phyloP scores from a whole-genome alignment of 2,113 vertebrate species.

The Stegostoma tigrinum region DNA sequence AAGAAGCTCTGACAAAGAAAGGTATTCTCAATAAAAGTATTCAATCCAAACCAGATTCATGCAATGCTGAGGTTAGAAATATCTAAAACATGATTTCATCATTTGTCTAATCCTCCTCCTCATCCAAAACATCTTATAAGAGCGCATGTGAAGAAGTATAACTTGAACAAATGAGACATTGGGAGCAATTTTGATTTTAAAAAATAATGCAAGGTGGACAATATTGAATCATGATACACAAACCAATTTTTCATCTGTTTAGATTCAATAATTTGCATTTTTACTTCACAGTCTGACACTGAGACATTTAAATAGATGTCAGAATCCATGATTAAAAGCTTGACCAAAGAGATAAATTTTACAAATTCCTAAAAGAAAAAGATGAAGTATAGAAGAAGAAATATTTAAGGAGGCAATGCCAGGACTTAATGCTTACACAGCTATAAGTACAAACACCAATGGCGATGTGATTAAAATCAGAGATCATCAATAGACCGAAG shows the following conservation, averaged over 20 bases:
- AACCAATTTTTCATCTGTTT: background rate
- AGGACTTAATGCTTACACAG: too few species aligned
- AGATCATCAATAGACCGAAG: too few species aligned
- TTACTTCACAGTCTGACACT: background rate
- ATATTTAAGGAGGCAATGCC: too few species aligned
- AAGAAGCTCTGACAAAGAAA: background rate
- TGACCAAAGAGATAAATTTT: background rate
- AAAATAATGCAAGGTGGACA: background rate
- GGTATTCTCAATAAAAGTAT: background rate
- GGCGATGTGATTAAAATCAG: too few species aligned
- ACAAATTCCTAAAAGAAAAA: background rate
- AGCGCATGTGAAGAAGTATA: background rate
- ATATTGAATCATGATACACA: background rate
- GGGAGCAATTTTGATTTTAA: background rate
- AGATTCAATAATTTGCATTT: background rate
- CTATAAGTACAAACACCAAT: too few species aligned
- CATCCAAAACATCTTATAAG: background rate
- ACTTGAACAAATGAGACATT: background rate
- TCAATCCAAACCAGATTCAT: background rate
- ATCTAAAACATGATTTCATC: background rate
- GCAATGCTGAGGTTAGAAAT: background rate
- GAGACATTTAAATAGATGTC: background rate
- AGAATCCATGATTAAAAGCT: background rate
- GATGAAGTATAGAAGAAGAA: background rate
- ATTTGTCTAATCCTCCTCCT: background rate